Evolutionary conservation across 2,797 vertebrate genomes (phyloP).

Genomic region (Sebastes oblongus): DNA sequence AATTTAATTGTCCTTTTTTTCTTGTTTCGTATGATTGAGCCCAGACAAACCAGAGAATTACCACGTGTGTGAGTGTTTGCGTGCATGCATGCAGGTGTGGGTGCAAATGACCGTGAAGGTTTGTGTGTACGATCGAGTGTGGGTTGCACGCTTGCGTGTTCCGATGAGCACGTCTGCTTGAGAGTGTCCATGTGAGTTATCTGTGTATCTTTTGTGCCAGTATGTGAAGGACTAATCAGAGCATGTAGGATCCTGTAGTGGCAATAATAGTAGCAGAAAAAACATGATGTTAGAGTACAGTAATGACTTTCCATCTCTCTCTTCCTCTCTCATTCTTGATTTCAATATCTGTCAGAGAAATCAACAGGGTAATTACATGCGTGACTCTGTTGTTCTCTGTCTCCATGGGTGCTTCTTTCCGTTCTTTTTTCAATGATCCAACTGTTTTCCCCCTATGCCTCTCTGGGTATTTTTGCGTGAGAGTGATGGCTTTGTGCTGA

Average conservation of each 20-base stretch:
- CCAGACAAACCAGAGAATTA: neutral
- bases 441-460: neutral
- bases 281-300: neutral
- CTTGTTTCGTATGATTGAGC: neutral
- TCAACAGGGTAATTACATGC: conserved; percentile 40
- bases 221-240: conserved; percentile 35
- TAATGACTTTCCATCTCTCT: conserved; percentile 9
- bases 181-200: neutral
- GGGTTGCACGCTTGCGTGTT: neutral
- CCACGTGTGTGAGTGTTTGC: neutral
- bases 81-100: conserved; percentile 26
- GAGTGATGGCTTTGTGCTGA: conserved; percentile 19
- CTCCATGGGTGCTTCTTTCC: conserved; percentile 13
- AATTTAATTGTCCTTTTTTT: conserved; percentile 7
- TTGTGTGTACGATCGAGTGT: neutral
- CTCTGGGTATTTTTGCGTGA: neutral
- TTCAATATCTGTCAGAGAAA: conserved; percentile 39
- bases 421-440: neutral
- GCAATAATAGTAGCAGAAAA: conserved; percentile 25
- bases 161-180: conserved; percentile 7
- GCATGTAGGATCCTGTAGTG: conserved; percentile 23
- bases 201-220: conserved; percentile 8
- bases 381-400: conserved; percentile 16
- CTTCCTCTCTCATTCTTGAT: conserved; percentile 27
- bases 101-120: conserved; percentile 15